These are phyloP conservation scores for Catocala nupta DNA, from an alignment of 2,888 invertebrate genomes.

Conservation along the genomic window DNA sequence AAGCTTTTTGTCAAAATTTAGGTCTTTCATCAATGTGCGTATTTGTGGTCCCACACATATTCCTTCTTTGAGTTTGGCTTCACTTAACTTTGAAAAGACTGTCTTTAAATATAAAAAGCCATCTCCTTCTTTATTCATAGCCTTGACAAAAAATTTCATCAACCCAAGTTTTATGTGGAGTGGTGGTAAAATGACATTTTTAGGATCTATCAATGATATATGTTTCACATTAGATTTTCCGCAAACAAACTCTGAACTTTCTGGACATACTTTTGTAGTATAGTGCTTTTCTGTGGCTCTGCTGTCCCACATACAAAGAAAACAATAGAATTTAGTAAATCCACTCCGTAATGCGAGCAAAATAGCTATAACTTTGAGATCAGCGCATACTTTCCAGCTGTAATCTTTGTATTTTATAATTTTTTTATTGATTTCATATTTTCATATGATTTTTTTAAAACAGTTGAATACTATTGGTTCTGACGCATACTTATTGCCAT, in stretches of 20 bases:
- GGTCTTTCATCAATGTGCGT: constrained; percentile 19
- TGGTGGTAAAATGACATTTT: too few relatives aligned
- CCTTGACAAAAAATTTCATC: constrained; percentile 5
- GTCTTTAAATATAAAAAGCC: constrained; percentile 9
- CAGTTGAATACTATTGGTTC: constrained; percentile 11
- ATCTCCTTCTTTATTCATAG: constrained; percentile 14
- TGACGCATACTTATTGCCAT: constrained; percentile 19
- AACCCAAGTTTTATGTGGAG: constrained; percentile 15
- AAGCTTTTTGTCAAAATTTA: constrained; percentile 13
- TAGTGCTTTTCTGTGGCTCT: constrained; percentile 21
- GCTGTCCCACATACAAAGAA: too few relatives aligned
- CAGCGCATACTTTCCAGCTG: constrained; percentile 19
- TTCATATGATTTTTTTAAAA: constrained; percentile 18
- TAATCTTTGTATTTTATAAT: constrained; percentile 1
- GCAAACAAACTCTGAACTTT: too few relatives aligned
- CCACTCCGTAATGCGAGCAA: too few relatives aligned
- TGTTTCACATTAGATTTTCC: too few relatives aligned
- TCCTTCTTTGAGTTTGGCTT: constrained; percentile 19
- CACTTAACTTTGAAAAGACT: constrained; percentile 14
- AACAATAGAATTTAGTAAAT: too few relatives aligned
- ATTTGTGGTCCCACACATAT: constrained; percentile 23
- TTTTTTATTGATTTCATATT: not conserved
- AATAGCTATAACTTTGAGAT: constrained; percentile 15
- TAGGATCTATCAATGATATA: too few relatives aligned
- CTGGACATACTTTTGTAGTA: constrained; percentile 4